Evolutionary conservation across 1,140 invertebrate genomes (phyloP), one percentile per base, ranked within the genome.

Genomic region (Campoletis sonorensis): DNA sequence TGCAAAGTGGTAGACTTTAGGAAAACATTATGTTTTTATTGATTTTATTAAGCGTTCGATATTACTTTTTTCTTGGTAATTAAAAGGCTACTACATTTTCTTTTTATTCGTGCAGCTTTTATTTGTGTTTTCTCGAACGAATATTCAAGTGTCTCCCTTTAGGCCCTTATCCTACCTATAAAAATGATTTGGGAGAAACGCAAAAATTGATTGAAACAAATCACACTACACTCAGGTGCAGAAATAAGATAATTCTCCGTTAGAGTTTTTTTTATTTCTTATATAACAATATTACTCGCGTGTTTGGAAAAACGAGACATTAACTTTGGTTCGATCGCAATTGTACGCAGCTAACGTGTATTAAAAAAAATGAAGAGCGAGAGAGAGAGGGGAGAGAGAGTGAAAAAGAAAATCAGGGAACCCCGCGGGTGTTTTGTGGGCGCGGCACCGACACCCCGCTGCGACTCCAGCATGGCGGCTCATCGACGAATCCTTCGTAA

Each of bases 401-500:
- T n/a, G n/a, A n/a, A 77, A 49, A 73, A 77, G 54, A 77, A 81
- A 27, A 27, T 51, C 68, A 37, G 70, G 79, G 11, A 79, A 49
- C 79, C 75, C 84, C 84, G 79, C 83, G 76, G 76, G 76, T 78
- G 76, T 78, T 84, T 87, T 90, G 89, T 89, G 89, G 84, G 87
- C 88, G 89, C 67, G 67, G 67, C 67, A 88, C 87, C 84, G 84
- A 85, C 86, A 85, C 87, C 89, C 87, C 86, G 89, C 86, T 87
- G 89, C 80, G 88, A 85, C 85, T 85, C 81, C 86, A 90, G 87
- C 79, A 90, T 89, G 88, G 87, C 88, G 87, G 88, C 78, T 82
- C 27, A 86, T 68, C 61, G 58, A 40, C 51, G 58, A 70, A 75
- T 51, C 85, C 80, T 64, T 85, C 58, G 82, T 84, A 87, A 70